phyloP scores from a whole-genome alignment of 2,113 vertebrate genomes.

The Grammomys dolichurus region DNA sequence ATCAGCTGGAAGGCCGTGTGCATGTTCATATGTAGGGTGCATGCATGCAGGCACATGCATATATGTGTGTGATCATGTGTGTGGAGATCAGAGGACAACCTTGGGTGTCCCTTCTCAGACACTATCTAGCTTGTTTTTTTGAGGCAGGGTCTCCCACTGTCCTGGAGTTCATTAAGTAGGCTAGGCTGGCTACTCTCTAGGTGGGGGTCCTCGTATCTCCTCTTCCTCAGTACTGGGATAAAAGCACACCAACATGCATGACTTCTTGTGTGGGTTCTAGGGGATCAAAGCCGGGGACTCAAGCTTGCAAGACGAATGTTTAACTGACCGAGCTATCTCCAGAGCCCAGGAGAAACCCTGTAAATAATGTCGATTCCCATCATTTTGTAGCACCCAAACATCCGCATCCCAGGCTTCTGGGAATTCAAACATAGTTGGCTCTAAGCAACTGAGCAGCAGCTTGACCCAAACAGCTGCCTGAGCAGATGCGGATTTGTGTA shows the following conservation, averaged over 20 bases:
- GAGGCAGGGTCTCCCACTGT: neutral
- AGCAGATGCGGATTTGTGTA: neutral
- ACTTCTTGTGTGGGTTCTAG: neutral
- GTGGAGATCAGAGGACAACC: neutral
- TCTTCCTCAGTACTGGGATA: too few species aligned
- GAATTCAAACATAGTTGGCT: neutral
- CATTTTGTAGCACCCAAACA: neutral
- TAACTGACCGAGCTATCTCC: neutral
- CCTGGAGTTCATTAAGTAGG: neutral
- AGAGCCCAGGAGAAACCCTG: neutral
- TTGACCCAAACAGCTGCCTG: neutral
- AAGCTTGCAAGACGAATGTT: neutral
- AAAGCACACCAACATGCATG: neutral
- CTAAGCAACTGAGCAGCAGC: neutral
- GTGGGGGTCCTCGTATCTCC: too few species aligned
- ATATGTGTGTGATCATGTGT: neutral
- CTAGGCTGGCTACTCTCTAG: neutral
- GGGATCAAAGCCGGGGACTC: neutral
- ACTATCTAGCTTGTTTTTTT: neutral
- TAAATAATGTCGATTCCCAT: neutral
- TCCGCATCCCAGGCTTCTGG: neutral
- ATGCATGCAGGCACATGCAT: neutral
- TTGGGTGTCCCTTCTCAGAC: neutral
- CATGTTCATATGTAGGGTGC: neutral
- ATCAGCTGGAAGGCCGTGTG: neutral